Base-by-base conservation (phyloP, 1,140 invertebrate species). In the Drosophila orena region DNA sequence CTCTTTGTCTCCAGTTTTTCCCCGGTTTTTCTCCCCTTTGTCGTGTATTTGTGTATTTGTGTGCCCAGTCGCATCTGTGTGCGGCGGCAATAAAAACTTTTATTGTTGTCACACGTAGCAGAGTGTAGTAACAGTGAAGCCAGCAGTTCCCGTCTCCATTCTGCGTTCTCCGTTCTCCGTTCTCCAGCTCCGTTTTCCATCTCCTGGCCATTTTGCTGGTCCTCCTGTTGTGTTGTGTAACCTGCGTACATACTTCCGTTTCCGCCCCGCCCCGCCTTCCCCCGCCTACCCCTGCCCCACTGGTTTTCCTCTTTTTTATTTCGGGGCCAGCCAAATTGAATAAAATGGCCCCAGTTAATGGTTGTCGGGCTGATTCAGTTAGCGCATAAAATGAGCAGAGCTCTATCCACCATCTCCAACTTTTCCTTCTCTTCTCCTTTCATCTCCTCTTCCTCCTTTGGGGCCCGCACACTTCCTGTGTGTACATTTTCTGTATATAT, bases 341-440 rank as follows among this genome's bases (percentile, higher is more conserved):
- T 88, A 89, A 88, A 88, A 88, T 88, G 84, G 84, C 79, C 84
- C 57, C 79, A 88, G 84, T 89, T 88, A 88, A 88, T 88, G 84
- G 84, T 79, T 88, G 84, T 89, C 85, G 84, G 84, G 85, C 84
- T 88, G 85, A 88, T 88, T 88, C 84, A 88, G 84, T 88, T 88
- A 88, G 83, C 83, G 83, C 84, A 88, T 88, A 88, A 88, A 88
- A 88, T 88, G 83, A 88, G 83, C 79, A 79, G 75, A 70, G 75
- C 64, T 77, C 75, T 77, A 74, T 74, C 58, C 59, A 50, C 27
- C 47, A 50, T 50, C 57, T 30, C 47, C 47, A 50, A 50, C 47
- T 50, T 49, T 50, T 27, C 44, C 22, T 24, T 44, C 17, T 11
- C 35, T 37, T 24, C 20, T 4, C 17, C 17, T 11, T 20, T 37